Base-by-base conservation (phyloP, 2,888 invertebrate species). In the Orchesella flavescens region DNA sequence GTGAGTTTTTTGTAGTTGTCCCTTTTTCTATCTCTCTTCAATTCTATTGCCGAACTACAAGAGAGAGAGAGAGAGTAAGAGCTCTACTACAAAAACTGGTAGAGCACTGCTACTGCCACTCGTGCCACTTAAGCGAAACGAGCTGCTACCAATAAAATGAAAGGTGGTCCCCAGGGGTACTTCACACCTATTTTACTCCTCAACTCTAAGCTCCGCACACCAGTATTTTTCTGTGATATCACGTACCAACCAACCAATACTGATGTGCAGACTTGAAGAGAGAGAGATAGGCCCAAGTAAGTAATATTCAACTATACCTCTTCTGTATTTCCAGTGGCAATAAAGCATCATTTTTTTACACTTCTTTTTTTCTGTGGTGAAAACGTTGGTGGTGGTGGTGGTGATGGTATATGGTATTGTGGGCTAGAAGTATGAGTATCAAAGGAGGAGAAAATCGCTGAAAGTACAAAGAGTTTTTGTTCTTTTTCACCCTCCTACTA, bases 91-190 rank as follows among this genome's bases (percentile, higher is more conserved):
- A 34, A 34, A 34, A 34, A 34, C 34, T 34, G 34, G 34, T 34
- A 7, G 34, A 34, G 34, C 34, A 34, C 76, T 57, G 19, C 19
- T 76, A 61, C 65, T 59, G 17, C 61, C 43, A 34, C 75, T 69
- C 55, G 17, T 75, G 75, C 82, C 78, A 73, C 65, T 78, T 78
- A 75, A 83, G 76, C 79, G 79, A 82, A 86, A 86, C 84, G 82
- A 86, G 84, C 83, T 86, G 86, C 80, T 86, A 84, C 83, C 86
- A 86, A 86, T 86, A 84, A 86, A 86, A 83, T 86, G 86, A 84
- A 86, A 84, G 86, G 84, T 84, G 68, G 83, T 84, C 86, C 84
- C 86, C 74, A 72, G 84, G 34, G 80, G 86, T 76, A 86, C 83
- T 83, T 80, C 81, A 84, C 84, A 86, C 84, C 86, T 86, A 82